Base-by-base conservation (phyloP, 64 coral and sea anemone species). In the Stichodactyla mertensii region DNA sequence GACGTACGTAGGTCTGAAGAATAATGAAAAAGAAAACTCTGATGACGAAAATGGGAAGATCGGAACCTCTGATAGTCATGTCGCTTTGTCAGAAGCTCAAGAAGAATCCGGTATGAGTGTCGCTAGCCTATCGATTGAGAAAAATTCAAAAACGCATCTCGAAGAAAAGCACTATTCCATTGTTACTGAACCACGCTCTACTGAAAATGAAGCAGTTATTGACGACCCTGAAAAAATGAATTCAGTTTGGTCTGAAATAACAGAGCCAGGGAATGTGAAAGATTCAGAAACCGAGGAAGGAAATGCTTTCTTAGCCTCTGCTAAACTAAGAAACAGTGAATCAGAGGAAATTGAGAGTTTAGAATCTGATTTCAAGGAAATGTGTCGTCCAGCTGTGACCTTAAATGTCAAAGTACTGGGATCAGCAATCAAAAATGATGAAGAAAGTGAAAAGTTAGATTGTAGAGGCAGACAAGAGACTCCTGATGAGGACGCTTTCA, bases 81-180 rank as follows among this genome's bases (percentile, higher is more conserved):
- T 45, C 1, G 36, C 36, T 45, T 45, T 45, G 36, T 45, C 36
- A 45, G 0, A 45, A 45, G 36, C 36, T 45, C 36, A 45, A 45
- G 1, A 45, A 45, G 36, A 7, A 27, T 10, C 24, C 2, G 27
- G 11, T 27, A 11, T 8, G 5, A 74, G 27, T 74, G 24, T 74
- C 24, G 69, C 27, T 74, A 74, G 69, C 69, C 36, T 23, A 74
- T n/a, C 69, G 24, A 74, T 74, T 28, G 69, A 74, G 69, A 74
- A 74, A 14, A 23, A 31, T 74, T 74, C 26, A 74, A 31, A 74
- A 27, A 12, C 69, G 0, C 9, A 11, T 58, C 9, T 9, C 4
- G 14, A 58, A 31, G 69, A 27, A 27, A 74, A 27, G 9, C 24
- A 27, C 23, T 26, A 23, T 74, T 11, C 66, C n/a, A 22, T 0